These are phyloP conservation scores for Equus przewalskii DNA, from an alignment of 2,113 vertebrate species.

Conservation along the genomic window DNA sequence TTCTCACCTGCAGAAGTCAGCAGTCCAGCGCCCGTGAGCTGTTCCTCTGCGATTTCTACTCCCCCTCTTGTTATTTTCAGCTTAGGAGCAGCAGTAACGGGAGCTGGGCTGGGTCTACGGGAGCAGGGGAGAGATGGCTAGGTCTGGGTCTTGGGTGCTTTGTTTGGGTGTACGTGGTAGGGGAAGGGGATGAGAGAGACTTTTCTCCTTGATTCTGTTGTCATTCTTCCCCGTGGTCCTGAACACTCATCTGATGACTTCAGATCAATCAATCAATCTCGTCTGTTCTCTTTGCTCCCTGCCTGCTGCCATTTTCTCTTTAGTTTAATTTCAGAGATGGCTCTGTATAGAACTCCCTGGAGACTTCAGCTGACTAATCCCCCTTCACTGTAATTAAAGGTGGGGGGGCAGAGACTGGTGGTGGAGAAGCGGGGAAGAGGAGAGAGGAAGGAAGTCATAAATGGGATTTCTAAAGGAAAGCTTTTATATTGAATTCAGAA, in stretches of 20 bases:
- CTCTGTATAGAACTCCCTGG: slow-evolving; percentile 88
- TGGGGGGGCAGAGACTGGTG: neutral
- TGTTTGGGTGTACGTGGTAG: neutral
- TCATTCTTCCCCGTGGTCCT: slow-evolving; percentile 58
- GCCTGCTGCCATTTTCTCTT: slow-evolving; percentile 87
- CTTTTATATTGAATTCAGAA: slow-evolving; percentile 92
- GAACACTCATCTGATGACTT: slow-evolving; percentile 79
- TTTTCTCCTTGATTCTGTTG: slow-evolving; percentile 61
- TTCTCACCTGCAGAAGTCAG: neutral
- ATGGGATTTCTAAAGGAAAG: slow-evolving; percentile 95
- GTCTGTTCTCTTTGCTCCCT: slow-evolving; percentile 80
- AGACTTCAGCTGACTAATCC: slow-evolving; percentile 93
- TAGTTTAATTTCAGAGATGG: slow-evolving; percentile 90
- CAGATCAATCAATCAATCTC: slow-evolving; percentile 83
- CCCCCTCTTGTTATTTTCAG: neutral
- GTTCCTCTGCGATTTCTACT: slow-evolving; percentile 46
- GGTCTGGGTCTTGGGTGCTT: neutral
- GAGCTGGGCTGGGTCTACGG: slow-evolving; percentile 32
- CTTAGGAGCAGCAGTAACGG: slow-evolving; percentile 49
- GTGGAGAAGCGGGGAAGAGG: slow-evolving; percentile 65
- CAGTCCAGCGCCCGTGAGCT: neutral
- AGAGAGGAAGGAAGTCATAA: slow-evolving; percentile 91
- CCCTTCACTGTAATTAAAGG: slow-evolving; percentile 96
- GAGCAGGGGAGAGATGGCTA: neutral
- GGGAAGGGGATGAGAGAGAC: neutral